Percentiles rank a stretch among this genome's conserved stretches.
Evolutionary conservation across 2,888 invertebrate genomes (phyloP).

Genomic region (Meiosimyza platycephala): DNA sequence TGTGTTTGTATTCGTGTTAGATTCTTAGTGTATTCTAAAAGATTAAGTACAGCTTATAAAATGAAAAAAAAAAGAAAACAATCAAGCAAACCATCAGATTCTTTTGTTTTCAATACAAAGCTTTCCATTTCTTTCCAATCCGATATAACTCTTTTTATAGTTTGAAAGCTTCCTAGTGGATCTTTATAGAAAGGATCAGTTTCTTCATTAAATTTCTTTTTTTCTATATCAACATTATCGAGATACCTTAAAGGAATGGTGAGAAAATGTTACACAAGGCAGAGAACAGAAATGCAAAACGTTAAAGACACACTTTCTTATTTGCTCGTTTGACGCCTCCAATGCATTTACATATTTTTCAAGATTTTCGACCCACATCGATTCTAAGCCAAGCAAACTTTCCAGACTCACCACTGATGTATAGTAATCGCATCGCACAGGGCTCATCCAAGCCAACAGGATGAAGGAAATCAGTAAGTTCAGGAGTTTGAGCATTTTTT

Average conservation of each 20-base stretch:
- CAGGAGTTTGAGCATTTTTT: too few species aligned
- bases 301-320: slow-evolving; percentile 34
- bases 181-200: slow-evolving; percentile 46
- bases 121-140: slow-evolving; percentile 52
- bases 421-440: slow-evolving; percentile 40
- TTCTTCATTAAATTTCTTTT: slow-evolving; percentile 30
- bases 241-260: slow-evolving; percentile 38
- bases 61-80: background rate
- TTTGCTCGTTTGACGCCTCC: slow-evolving; percentile 27
- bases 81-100: slow-evolving; percentile 34
- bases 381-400: slow-evolving; percentile 39
- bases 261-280: background rate
- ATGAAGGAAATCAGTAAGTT: too few species aligned
- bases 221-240: slow-evolving; percentile 27
- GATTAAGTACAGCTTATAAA: background rate
- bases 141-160: slow-evolving; percentile 49
- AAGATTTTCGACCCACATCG: slow-evolving; percentile 36
- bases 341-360: slow-evolving; percentile 37
- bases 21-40: background rate
- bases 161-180: slow-evolving; percentile 50
- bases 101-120: slow-evolving; percentile 25
- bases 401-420: slow-evolving; percentile 42
- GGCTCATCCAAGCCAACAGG: too few species aligned
- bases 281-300: background rate
- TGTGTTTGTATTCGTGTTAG: background rate